A percentile compares a stretch with the other conserved stretches of the same genome.
Evolutionary conservation across 2,797 vertebrate genomes (phyloP).

Genomic region (Pogonophryne albipinna): DNA sequence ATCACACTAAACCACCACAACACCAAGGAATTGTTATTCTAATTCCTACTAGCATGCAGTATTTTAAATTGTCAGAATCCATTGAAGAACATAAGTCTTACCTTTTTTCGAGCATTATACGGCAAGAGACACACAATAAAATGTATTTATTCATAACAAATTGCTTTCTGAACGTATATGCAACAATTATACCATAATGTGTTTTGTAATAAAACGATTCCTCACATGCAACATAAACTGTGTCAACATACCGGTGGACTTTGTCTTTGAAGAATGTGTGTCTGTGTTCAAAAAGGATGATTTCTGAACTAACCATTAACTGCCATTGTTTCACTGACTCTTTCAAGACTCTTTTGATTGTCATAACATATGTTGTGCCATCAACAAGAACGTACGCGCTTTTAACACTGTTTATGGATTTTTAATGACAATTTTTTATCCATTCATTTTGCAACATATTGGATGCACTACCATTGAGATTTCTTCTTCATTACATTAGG

Average conservation of each 20-base stretch:
- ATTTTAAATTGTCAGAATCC: conserved; percentile 16
- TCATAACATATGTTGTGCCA: background rate
- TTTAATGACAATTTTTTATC: background rate
- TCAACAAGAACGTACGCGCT: background rate
- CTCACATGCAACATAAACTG: background rate
- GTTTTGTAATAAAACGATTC: background rate
- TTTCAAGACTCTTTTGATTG: background rate
- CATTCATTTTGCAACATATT: background rate
- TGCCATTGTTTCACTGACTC: background rate
- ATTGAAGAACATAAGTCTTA: background rate
- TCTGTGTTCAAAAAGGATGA: background rate
- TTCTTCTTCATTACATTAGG: no score
- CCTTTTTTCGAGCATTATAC: background rate
- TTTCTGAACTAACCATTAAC: background rate
- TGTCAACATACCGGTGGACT: background rate
- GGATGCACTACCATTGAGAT: background rate
- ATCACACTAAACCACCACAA: conserved; percentile 61
- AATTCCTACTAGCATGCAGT: conserved; percentile 17
- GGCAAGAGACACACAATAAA: background rate
- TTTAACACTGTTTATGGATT: background rate
- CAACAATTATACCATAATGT: background rate
- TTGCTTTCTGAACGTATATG: background rate
- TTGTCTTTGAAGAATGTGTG: background rate
- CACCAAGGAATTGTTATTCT: conserved; percentile 32
- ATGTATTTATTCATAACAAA: conserved; percentile 2